Evolutionary conservation across 2,888 invertebrate genomes (phyloP).

Genomic region (Chymomyza amoena): DNA sequence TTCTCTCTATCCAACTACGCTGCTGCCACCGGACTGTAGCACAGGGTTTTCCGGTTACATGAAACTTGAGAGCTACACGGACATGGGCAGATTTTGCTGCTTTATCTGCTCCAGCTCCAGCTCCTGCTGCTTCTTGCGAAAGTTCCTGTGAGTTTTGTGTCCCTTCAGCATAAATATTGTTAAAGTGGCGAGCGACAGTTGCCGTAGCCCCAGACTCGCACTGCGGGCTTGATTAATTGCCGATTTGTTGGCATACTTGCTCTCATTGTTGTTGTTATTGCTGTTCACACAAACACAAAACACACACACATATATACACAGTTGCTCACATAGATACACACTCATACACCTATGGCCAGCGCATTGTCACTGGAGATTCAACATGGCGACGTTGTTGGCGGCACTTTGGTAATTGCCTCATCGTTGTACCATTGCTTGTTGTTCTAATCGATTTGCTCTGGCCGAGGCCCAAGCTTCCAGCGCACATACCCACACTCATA

Average conservation of each 20-base stretch:
- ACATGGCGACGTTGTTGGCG: constrained; percentile 35
- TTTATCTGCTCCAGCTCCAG: constrained; percentile 21
- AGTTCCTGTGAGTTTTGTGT: constrained; percentile 1
- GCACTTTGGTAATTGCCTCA: constrained; percentile 68
- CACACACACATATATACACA: constrained; percentile 16
- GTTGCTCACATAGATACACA: constrained; percentile 14
- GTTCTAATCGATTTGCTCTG: constrained; percentile 66
- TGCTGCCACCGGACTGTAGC: constrained; percentile 20
- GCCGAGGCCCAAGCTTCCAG: constrained; percentile 16
- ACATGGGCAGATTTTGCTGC: constrained; percentile 7
- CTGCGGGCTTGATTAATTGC: constrained; percentile 64
- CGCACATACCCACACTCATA: not conserved
- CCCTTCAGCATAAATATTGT: constrained; percentile 57
- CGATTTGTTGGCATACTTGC: constrained; percentile 68
- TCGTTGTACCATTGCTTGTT: constrained; percentile 66
- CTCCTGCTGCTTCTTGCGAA: not conserved
- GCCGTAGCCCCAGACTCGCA: constrained; percentile 17
- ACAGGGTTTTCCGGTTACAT: constrained; percentile 40
- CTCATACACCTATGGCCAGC: constrained; percentile 30
- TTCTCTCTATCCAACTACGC: constrained; percentile 7
- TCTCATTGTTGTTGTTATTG: constrained; percentile 35
- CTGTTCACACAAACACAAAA: constrained; percentile 13
- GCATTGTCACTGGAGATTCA: constrained; percentile 50
- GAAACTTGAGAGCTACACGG: constrained; percentile 38
- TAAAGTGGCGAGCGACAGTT: constrained; percentile 62